These are phyloP conservation scores for Ataeniobius toweri DNA, from an alignment of 2,797 vertebrate genomes.

Conservation along the genomic window DNA sequence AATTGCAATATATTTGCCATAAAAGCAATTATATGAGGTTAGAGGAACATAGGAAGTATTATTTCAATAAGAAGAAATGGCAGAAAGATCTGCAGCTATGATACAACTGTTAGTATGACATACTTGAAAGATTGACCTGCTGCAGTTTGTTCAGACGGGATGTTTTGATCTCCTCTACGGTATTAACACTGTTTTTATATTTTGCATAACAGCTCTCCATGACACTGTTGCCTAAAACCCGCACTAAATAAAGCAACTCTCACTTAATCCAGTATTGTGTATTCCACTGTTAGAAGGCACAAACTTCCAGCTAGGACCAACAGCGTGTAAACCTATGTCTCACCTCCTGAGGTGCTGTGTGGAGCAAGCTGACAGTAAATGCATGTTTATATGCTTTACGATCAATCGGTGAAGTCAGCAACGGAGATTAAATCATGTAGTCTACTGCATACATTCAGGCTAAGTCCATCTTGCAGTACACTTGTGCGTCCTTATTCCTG, in stretches of 20 bases:
- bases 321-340: slow-evolving; percentile 15
- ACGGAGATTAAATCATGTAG: slow-evolving; percentile 25
- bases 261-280: slow-evolving; percentile 59
- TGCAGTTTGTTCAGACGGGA: slow-evolving; percentile 59
- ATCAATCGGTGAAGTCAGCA: slow-evolving; percentile 1
- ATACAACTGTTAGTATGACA: slow-evolving; percentile 72
- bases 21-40: slow-evolving; percentile 42
- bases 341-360: neutral
- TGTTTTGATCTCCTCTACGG: slow-evolving; percentile 55
- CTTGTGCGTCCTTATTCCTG: slow-evolving; percentile 34
- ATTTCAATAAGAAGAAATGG: slow-evolving; percentile 40
- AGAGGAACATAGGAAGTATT: slow-evolving; percentile 37
- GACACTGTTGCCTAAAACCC: slow-evolving; percentile 54
- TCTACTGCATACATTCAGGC: slow-evolving; percentile 29
- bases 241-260: slow-evolving; percentile 69
- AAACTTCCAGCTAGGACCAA: slow-evolving; percentile 29
- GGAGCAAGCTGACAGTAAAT: neutral
- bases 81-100: slow-evolving; percentile 62
- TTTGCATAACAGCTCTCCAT: slow-evolving; percentile 65
- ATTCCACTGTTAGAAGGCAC: slow-evolving; percentile 58
- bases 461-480: slow-evolving; percentile 28
- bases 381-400: neutral
- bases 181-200: slow-evolving; percentile 68
- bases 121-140: slow-evolving; percentile 81
- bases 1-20: slow-evolving; percentile 50